Percentiles rank a stretch among this genome's conserved stretches.
Conservation (phyloP, 1,140 invertebrate genomes). For the Bombus superbus region DNA sequence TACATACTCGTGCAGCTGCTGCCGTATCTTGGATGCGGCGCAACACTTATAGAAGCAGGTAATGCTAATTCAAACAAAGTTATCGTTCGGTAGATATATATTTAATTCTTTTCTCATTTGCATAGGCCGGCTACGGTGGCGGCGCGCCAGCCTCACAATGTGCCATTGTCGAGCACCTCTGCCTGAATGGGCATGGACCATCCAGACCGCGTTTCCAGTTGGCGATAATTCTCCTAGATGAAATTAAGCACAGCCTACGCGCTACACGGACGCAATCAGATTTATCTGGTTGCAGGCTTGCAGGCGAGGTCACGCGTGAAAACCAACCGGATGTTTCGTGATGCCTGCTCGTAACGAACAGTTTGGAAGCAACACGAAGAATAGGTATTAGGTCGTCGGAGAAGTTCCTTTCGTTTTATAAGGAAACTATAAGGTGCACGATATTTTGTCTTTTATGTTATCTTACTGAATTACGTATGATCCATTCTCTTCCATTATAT, state of each 20-base stretch:
- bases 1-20: slow-evolving; percentile 6
- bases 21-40: neutral
- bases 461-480: too few relatives aligned
- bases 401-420: too few relatives aligned
- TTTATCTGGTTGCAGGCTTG: neutral
- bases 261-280: neutral
- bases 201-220: neutral
- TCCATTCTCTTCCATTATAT: too few relatives aligned
- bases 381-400: too few relatives aligned
- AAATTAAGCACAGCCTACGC: slow-evolving; percentile 21
- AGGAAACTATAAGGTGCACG: too few relatives aligned
- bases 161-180: slow-evolving; percentile 21
- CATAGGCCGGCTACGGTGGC: neutral
- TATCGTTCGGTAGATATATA: slow-evolving; percentile 42
- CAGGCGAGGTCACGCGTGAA: neutral
- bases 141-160: slow-evolving; percentile 18
- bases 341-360: neutral
- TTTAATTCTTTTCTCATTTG: slow-evolving; percentile 46
- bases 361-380: neutral
- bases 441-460: too few relatives aligned
- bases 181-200: slow-evolving; percentile 2
- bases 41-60: slow-evolving; percentile 41
- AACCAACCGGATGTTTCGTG: neutral
- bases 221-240: slow-evolving; percentile 16
- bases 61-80: slow-evolving; percentile 48